phyloP scores from a whole-genome alignment of 2,888 invertebrate species.

The Monochamus alternatus region DNA sequence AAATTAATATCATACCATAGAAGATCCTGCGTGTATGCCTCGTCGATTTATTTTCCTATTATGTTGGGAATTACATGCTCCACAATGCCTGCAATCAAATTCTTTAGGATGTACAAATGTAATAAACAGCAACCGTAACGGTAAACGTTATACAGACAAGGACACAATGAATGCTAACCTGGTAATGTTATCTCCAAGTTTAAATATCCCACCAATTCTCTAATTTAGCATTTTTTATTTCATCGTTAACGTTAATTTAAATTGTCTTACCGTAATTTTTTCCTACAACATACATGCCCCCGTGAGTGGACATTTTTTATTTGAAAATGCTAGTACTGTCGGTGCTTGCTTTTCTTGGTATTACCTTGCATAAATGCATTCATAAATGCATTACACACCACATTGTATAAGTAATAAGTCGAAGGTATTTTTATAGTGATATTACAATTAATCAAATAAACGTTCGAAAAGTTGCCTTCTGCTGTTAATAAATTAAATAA shows the following conservation, averaged over 20 bases:
- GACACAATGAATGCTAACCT: too few species aligned
- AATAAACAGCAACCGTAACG: slow-evolving; percentile 6
- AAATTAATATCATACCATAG: slow-evolving; percentile 26
- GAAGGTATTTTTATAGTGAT: too few species aligned
- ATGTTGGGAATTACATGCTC: slow-evolving; percentile 20
- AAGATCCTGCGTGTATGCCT: slow-evolving; percentile 6
- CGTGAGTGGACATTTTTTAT: slow-evolving; percentile 16
- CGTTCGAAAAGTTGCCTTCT: too few species aligned
- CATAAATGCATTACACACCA: slow-evolving; percentile 13
- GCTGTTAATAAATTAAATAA: too few species aligned
- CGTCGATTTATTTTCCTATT: slow-evolving; percentile 24
- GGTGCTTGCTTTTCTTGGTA: slow-evolving; percentile 32
- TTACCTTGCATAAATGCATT: slow-evolving; percentile 34
- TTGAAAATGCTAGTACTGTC: slow-evolving; percentile 23
- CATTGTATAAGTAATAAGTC: slow-evolving; percentile 26
- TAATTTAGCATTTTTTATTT: too few species aligned
- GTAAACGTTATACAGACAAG: too few species aligned
- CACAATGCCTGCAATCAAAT: slow-evolving; percentile 16
- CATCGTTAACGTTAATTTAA: too few species aligned
- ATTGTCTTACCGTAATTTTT: not conserved
- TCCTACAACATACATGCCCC: slow-evolving; percentile 1
- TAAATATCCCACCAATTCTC: not conserved
- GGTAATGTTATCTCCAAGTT: not conserved
- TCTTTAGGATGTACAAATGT: not conserved
- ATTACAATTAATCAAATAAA: too few species aligned